Conservation (phyloP, 2,113 vertebrate species). For the Peromyscus maniculatus region DNA sequence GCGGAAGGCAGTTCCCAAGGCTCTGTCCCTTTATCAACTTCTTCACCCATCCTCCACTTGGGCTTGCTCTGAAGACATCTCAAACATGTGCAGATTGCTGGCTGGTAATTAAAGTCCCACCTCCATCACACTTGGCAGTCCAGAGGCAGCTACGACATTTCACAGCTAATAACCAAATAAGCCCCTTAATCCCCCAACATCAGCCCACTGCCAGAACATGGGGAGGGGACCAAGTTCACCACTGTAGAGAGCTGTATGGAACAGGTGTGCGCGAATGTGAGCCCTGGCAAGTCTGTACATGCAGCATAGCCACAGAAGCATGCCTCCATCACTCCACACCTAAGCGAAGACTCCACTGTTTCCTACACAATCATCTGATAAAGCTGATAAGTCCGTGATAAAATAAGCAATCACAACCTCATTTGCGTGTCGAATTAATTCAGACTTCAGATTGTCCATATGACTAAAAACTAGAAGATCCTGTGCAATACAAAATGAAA, state of each 20-base stretch:
- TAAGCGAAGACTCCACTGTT: background rate
- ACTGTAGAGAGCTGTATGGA: background rate
- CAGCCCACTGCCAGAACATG: background rate
- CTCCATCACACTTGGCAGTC: conserved; percentile 55
- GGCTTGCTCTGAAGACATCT: conserved; percentile 16
- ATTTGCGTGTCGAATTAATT: conserved; percentile 49
- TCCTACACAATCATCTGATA: background rate
- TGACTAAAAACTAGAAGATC: conserved; percentile 18
- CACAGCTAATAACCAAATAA: conserved; percentile 69
- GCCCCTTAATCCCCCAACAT: conserved; percentile 33
- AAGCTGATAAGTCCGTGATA: conserved; percentile 42
- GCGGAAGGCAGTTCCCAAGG: accelerated
- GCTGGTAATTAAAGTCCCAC: conserved; percentile 65
- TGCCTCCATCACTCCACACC: background rate
- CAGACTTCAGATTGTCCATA: background rate
- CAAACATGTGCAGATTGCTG: conserved; percentile 27
- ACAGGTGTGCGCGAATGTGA: background rate
- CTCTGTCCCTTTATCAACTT: background rate
- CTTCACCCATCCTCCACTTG: background rate
- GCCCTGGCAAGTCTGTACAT: background rate
- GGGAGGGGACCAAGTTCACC: accelerated
- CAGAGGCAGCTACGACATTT: conserved; percentile 63
- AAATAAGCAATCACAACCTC: conserved; percentile 1
- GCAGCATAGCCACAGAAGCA: accelerated
- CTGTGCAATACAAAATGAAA: background rate